Evolutionary conservation across 2,113 vertebrate species (phyloP).

Genomic region (Rhea pennata): DNA sequence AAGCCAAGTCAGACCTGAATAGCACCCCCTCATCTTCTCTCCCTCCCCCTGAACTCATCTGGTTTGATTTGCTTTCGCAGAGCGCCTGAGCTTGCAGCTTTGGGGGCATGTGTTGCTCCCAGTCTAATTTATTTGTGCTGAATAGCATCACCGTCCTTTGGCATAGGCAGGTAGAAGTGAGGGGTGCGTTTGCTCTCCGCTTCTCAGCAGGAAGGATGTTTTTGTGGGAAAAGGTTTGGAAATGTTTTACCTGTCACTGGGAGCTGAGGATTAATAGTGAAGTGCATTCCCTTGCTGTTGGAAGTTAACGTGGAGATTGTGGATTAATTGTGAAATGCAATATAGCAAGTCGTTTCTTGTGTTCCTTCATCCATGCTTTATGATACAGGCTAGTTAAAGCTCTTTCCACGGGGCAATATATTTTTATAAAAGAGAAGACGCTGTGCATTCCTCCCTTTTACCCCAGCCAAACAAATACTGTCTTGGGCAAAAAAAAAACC

Average conservation of each 20-base stretch:
- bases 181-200: accelerated
- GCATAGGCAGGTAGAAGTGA: neutral
- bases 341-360: neutral
- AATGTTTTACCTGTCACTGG: neutral
- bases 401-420: neutral
- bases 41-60: neutral
- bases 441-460: accelerated
- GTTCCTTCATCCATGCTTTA: neutral
- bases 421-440: neutral
- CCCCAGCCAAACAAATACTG: neutral
- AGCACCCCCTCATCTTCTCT: neutral
- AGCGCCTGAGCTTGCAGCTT: neutral
- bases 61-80: neutral
- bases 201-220: neutral
- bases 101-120: neutral
- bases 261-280: neutral
- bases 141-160: neutral
- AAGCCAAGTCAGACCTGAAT: constrained; percentile 3
- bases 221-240: neutral
- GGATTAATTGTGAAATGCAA: neutral
- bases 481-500: neutral
- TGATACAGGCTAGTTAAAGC: neutral
- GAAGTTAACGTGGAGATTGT: neutral
- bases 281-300: neutral
- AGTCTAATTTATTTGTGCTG: neutral